A percentile compares a stretch with the other conserved stretches of the same genome.
These are phyloP conservation scores for Eueremaeus valkanovi DNA, from an alignment of 2,888 invertebrate genomes.

Conservation along the genomic window DNA sequence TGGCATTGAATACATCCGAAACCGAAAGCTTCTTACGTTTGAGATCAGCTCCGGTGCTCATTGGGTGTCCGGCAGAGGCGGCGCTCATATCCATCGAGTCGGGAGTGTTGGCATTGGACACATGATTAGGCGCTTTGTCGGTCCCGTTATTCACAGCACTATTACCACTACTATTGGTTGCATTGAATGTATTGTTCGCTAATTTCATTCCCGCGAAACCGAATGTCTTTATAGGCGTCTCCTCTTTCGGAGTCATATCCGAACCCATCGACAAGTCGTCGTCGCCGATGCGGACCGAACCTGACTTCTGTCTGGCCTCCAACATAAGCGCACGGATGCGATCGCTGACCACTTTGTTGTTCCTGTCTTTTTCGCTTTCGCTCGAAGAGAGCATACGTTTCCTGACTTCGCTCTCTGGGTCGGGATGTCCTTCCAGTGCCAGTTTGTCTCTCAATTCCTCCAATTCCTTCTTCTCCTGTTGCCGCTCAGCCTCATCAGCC, in stretches of 20 bases:
- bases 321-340: slow-evolving; percentile 37
- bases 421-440: slow-evolving; percentile 56
- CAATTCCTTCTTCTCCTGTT: slow-evolving; percentile 81
- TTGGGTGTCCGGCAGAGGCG: neutral
- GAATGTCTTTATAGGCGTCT: slow-evolving; percentile 40
- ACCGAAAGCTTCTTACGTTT: slow-evolving; percentile 69
- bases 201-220: slow-evolving; percentile 41
- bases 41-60: slow-evolving; percentile 13
- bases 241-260: slow-evolving; percentile 31
- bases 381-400: slow-evolving; percentile 34
- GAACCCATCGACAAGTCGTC: slow-evolving; percentile 26
- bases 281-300: neutral
- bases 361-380: slow-evolving; percentile 30
- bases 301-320: slow-evolving; percentile 35
- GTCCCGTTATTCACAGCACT: neutral
- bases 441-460: slow-evolving; percentile 75
- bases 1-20: slow-evolving; percentile 78
- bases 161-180: neutral
- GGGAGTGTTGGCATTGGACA: slow-evolving; percentile 17
- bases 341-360: slow-evolving; percentile 36
- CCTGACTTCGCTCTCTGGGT: slow-evolving; percentile 54
- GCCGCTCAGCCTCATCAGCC: slow-evolving; percentile 80
- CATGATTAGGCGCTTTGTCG: neutral
- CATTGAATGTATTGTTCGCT: neutral
- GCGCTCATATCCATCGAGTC: slow-evolving; percentile 4